Percentiles rank a stretch among this genome's conserved stretches.
These are phyloP conservation scores for Luperina nickerlii DNA, from an alignment of 2,888 invertebrate genomes.

Conservation along the genomic window DNA sequence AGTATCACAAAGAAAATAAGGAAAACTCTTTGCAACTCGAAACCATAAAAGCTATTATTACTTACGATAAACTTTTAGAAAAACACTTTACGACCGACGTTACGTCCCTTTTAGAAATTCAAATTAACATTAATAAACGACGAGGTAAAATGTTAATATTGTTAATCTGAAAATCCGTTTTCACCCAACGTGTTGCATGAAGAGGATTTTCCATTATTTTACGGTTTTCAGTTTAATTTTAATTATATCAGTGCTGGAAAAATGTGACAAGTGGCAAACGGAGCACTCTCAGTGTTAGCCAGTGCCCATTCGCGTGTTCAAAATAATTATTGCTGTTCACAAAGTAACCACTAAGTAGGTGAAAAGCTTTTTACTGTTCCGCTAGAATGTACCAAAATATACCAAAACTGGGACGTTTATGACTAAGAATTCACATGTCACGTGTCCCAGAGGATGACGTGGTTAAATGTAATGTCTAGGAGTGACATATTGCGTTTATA, in stretches of 20 bases:
- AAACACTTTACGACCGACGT: background rate
- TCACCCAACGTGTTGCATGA: background rate
- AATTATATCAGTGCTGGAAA: slow-evolving; percentile 29
- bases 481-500: slow-evolving; percentile 4
- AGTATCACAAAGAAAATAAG: background rate
- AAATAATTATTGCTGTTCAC: slow-evolving; percentile 57
- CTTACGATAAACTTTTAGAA: background rate
- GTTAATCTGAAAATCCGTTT: slow-evolving; percentile 11
- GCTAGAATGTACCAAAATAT: slow-evolving; percentile 33
- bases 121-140: slow-evolving; percentile 18
- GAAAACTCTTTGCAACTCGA: background rate
- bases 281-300: background rate
- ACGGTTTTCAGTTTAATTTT: slow-evolving; percentile 28
- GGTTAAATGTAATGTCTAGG: slow-evolving; percentile 5
- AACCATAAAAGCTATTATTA: background rate
- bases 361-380: slow-evolving; percentile 62
- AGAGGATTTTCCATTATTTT: background rate
- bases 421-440: slow-evolving; percentile 5
- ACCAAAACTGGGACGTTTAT: slow-evolving; percentile 20
- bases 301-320: slow-evolving; percentile 45
- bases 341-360: slow-evolving; percentile 57
- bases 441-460: slow-evolving; percentile 24
- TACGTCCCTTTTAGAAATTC: slow-evolving; percentile 2
- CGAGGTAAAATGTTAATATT: slow-evolving; percentile 18
- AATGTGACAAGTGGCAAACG: background rate